Evolutionary conservation across 2,113 vertebrate genomes (phyloP), one percentile per base, ranked within the genome.

Genomic region (Etia nguti): DNA sequence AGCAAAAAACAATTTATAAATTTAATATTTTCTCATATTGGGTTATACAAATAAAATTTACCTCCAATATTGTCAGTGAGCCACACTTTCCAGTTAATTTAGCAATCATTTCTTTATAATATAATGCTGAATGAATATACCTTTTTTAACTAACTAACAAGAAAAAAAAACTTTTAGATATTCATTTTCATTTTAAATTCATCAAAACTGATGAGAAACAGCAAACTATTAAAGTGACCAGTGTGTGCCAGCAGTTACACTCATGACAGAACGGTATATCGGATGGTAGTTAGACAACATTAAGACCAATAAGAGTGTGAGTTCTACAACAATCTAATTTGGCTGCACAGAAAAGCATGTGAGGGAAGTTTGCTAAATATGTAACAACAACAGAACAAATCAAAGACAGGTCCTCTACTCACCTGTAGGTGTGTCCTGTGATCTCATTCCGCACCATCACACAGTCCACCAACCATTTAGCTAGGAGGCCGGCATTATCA

Each of bases 391-490:
- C 22, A 60, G 10, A 60, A 62, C 16, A 48, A 52, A 52, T 52
- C 2, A 56, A n/a, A 7, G 2, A 12, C 10, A 2, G 20, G 12
- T 13, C 15, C 36, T 62, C 4, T 5, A 5, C 97, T 96, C 95
- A 98, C 98, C 95, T 98, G 95, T 99, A 99, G 0, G 97, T 98
- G 85, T 99, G 98, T 89, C 98, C 98, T 5, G 98, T 98, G 87
- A 99, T 99, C 96, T 99, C 98, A 46, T 98, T 99, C 82, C 98
- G 96, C 91, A 99, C 98, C 97, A 99, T 97, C 92, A 99, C 98
- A 62, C 98, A 99, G 93, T 99, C 98, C 91, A 99, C 98, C 81
- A 99, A 95, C 98, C 98, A 99, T 83, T 99, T 99, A 92, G 98
- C 97, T 87, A 99, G 95, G 0, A 99, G 95, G 57, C 98, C 98